Evolutionary conservation across 2,113 vertebrate species (phyloP).

Genomic region (Microcebus tavaratra): DNA sequence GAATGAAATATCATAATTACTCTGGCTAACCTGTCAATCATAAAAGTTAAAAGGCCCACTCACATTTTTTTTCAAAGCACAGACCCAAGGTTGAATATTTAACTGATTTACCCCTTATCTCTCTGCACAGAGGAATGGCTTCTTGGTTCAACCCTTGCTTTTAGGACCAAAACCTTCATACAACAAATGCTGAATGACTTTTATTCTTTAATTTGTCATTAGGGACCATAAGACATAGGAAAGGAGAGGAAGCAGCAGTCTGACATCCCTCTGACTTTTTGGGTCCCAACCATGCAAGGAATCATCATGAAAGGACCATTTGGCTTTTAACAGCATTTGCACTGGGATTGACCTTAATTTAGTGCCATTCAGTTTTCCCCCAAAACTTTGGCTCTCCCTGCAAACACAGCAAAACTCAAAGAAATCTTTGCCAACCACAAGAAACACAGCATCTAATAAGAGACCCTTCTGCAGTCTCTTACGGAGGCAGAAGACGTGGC

Average conservation of each 20-base stretch:
- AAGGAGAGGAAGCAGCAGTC: not conserved
- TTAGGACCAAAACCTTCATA: not conserved
- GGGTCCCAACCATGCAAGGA: not conserved
- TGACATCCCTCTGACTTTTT: not conserved
- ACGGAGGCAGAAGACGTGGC: constrained; percentile 36
- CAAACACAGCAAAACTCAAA: constrained; percentile 39
- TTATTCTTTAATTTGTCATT: not conserved
- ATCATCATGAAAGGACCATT: not conserved
- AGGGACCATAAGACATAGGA: not conserved
- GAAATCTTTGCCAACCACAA: constrained; percentile 38
- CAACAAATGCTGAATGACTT: not conserved
- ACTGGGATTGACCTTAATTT: constrained; percentile 40
- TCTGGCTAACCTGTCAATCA: not conserved
- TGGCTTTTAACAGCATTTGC: constrained; percentile 41
- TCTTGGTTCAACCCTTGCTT: not conserved
- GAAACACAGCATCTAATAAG: not conserved
- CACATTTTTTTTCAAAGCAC: not conserved
- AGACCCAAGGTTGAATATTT: not conserved
- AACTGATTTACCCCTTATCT: not conserved
- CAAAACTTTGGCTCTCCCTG: not conserved
- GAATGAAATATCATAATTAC: not conserved
- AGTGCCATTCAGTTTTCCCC: not conserved
- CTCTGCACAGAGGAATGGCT: not conserved
- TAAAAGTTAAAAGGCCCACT: not conserved
- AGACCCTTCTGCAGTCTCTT: not conserved